Percentiles rank a stretch among this genome's conserved stretches.
Conservation (phyloP, 2,797 vertebrate species). For the Catamblyrhynchus diadema region DNA sequence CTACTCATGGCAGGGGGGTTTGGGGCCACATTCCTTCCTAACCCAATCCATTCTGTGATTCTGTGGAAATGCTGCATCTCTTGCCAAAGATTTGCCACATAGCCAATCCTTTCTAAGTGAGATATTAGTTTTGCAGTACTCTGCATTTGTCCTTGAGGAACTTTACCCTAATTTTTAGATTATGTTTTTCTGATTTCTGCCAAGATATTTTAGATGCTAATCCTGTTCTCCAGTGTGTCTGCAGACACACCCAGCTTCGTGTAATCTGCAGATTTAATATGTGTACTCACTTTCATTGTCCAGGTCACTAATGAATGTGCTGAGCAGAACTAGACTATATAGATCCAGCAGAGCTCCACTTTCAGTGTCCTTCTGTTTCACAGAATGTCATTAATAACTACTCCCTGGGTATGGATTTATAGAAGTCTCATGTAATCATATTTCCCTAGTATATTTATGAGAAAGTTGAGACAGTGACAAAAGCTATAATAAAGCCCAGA, state of each 20-base stretch:
- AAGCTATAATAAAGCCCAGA: constrained; percentile 12
- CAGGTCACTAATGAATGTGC: constrained; percentile 51
- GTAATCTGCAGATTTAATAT: constrained; percentile 36
- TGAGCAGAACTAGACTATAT: not conserved
- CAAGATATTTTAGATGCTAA: constrained; percentile 15
- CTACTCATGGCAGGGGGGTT: not conserved
- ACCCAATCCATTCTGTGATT: not conserved
- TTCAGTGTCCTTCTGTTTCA: constrained; percentile 14
- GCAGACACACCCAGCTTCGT: not conserved
- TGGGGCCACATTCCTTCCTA: not conserved
- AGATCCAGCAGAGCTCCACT: constrained; percentile 37
- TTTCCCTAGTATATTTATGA: constrained; percentile 34
- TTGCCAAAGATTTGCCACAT: not conserved
- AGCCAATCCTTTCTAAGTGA: not conserved
- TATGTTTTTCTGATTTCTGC: not conserved
- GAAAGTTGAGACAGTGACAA: constrained; percentile 11
- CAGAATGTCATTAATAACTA: constrained; percentile 18
- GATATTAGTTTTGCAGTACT: not conserved
- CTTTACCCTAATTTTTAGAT: not conserved
- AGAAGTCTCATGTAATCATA: constrained; percentile 19
- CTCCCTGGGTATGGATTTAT: constrained; percentile 14
- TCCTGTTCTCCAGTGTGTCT: not conserved
- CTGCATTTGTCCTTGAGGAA: not conserved
- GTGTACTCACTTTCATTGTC: not conserved
- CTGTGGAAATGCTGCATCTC: not conserved